Percentiles rank a stretch among this genome's conserved stretches.
These are phyloP conservation scores for Drosophila eugracilis DNA, from an alignment of 1,140 invertebrate species.

Conservation along the genomic window DNA sequence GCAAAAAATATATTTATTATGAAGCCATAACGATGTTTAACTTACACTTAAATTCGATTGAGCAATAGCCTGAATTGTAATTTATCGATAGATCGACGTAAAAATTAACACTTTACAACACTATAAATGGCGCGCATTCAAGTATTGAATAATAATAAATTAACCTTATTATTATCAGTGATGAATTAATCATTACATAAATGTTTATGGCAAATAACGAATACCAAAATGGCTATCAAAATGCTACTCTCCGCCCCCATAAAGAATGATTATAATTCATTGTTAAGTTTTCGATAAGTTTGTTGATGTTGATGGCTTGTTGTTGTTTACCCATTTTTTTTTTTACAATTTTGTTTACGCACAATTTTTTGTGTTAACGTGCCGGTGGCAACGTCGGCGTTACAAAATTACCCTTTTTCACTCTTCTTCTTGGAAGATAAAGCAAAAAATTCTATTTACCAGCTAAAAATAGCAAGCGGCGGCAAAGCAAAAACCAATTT, in stretches of 20 bases:
- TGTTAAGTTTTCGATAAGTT: constrained; percentile 48
- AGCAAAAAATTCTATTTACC: constrained; percentile 33
- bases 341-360: constrained; percentile 73
- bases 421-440: constrained; percentile 52
- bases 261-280: constrained; percentile 9
- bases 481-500: constrained; percentile 33
- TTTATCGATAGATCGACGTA: background rate
- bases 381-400: constrained; percentile 58
- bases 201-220: background rate
- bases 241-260: background rate
- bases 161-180: background rate
- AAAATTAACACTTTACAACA: background rate
- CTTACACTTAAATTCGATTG: too few relatives aligned
- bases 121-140: background rate
- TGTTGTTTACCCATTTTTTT: constrained; percentile 43
- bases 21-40: too few relatives aligned
- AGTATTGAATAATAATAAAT: background rate
- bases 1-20: too few relatives aligned
- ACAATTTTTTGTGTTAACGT: constrained; percentile 63
- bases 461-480: constrained; percentile 57
- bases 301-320: constrained; percentile 41
- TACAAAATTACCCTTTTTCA: constrained; percentile 53
- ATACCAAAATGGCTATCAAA: background rate
- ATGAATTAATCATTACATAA: constrained; percentile 1
- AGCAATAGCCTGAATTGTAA: background rate